A percentile compares a stretch with the other conserved stretches of the same genome.
These are phyloP conservation scores for Muntiacus muntjak DNA, from an alignment of 2,113 vertebrate genomes.

Conservation along the genomic window DNA sequence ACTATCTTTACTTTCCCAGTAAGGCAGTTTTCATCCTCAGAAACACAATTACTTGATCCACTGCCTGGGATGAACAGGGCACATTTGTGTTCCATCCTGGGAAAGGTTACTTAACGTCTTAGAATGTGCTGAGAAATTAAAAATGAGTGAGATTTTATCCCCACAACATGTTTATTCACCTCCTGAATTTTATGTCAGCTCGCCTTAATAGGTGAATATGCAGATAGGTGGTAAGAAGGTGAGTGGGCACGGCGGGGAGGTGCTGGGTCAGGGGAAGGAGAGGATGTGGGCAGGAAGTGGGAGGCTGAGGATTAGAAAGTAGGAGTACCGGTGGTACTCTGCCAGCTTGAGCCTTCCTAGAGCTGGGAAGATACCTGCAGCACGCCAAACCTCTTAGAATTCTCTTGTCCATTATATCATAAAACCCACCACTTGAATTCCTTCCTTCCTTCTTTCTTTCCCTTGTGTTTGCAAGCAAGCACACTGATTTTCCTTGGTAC, in stretches of 20 bases:
- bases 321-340: background rate
- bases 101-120: background rate
- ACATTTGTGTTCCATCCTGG: background rate
- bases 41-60: background rate
- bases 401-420: background rate
- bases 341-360: background rate
- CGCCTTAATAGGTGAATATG: background rate
- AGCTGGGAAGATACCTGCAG: background rate
- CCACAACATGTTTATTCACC: background rate
- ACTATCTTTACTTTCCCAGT: background rate
- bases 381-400: background rate
- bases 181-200: background rate
- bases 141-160: background rate
- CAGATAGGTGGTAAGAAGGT: background rate
- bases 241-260: background rate
- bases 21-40: background rate
- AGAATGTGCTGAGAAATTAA: background rate
- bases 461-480: background rate
- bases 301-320: background rate
- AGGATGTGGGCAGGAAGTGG: accelerated
- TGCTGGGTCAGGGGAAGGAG: background rate
- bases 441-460: background rate
- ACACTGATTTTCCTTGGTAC: background rate
- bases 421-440: background rate
- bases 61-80: background rate